Evolutionary conservation across 2,888 invertebrate species (phyloP).

Genomic region (Pterostichus madidus): DNA sequence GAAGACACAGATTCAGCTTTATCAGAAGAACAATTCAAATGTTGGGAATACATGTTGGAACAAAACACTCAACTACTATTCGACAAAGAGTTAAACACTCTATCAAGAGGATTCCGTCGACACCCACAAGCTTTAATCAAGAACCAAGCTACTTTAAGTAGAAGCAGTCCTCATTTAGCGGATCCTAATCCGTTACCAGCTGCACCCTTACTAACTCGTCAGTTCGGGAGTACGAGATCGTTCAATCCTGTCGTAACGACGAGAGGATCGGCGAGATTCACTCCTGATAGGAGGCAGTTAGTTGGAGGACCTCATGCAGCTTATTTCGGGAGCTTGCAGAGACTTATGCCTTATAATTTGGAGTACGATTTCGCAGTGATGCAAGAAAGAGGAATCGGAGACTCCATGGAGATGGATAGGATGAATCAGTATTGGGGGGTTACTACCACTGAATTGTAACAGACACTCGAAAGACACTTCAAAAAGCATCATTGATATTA

Average conservation of each 20-base stretch:
- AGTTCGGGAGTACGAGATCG: slow-evolving; percentile 89
- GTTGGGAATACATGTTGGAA: slow-evolving; percentile 96
- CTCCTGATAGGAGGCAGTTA: slow-evolving; percentile 81
- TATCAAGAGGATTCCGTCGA: slow-evolving; percentile 83
- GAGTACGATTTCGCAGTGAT: slow-evolving; percentile 92
- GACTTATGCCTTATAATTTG: slow-evolving; percentile 90
- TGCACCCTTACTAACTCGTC: slow-evolving; percentile 83
- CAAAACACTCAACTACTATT: slow-evolving; percentile 93
- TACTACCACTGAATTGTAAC: slow-evolving; percentile 89
- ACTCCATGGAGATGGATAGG: slow-evolving; percentile 89
- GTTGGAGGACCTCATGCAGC: slow-evolving; percentile 91
- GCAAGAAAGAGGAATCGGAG: slow-evolving; percentile 86
- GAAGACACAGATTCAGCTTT: slow-evolving; percentile 81
- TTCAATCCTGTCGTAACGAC: slow-evolving; percentile 83
- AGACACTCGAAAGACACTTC: slow-evolving; percentile 11
- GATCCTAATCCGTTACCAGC: slow-evolving; percentile 74
- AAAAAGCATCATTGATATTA: slow-evolving; percentile 1
- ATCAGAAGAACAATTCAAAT: slow-evolving; percentile 93
- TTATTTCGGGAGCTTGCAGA: slow-evolving; percentile 91
- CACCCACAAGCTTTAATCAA: slow-evolving; percentile 79
- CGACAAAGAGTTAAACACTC: slow-evolving; percentile 91
- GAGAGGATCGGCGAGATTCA: slow-evolving; percentile 81
- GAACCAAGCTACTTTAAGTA: slow-evolving; percentile 82
- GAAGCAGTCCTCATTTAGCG: slow-evolving; percentile 85
- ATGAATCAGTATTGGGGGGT: slow-evolving; percentile 96